Percentiles rank a stretch among this genome's conserved stretches.
phyloP scores from a whole-genome alignment of 2,113 vertebrate species.

The Mormyrus iriodes region DNA sequence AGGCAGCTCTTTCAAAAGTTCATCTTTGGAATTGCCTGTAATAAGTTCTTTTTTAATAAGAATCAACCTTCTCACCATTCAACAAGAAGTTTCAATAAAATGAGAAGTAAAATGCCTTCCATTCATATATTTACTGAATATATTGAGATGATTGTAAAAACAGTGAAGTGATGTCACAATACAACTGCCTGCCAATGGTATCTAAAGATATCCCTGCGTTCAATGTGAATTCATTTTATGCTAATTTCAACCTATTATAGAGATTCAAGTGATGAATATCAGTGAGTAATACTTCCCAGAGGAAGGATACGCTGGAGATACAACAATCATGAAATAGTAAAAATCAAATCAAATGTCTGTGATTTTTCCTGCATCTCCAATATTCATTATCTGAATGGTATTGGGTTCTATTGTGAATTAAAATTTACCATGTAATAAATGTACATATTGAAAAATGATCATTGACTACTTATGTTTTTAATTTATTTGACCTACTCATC shows the following conservation, averaged over 20 bases:
- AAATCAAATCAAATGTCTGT: background rate
- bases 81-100: background rate
- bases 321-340: background rate
- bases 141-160: background rate
- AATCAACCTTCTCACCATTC: background rate
- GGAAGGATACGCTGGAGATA: background rate
- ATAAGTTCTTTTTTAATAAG: background rate
- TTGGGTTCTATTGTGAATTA: conserved; percentile 2
- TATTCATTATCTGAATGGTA: background rate
- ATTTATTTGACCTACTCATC: background rate
- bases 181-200: background rate
- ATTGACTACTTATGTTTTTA: background rate
- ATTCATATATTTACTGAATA: background rate
- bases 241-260: background rate
- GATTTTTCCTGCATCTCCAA: background rate
- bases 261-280: background rate
- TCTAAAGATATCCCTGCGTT: background rate
- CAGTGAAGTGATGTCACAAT: background rate
- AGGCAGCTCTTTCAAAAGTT: background rate
- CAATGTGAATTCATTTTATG: background rate
- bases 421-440: conserved; percentile 1
- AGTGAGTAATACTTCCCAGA: background rate
- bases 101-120: background rate
- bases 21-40: background rate
- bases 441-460: background rate